Evolutionary conservation across 2,888 invertebrate genomes (phyloP).

Genomic region (Alloscopus bannaensis): DNA sequence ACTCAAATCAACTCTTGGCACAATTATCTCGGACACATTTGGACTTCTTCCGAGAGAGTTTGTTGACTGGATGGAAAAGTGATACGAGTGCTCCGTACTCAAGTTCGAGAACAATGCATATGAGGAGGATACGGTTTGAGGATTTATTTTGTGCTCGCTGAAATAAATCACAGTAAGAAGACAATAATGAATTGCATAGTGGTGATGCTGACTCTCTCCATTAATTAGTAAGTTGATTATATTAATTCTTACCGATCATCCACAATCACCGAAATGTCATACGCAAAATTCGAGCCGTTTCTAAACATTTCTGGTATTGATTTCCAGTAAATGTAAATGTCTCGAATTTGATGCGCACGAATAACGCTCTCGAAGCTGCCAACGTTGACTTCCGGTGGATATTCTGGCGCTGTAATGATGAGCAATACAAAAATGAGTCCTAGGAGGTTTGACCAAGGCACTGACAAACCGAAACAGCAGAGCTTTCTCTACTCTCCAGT

Average conservation of each 20-base stretch:
- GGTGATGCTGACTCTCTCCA: not conserved
- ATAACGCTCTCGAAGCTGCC: conserved; percentile 82
- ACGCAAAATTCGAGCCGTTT: conserved; percentile 86
- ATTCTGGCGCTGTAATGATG: conserved; percentile 79
- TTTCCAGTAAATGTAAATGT: conserved; percentile 87
- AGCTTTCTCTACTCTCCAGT: not conserved
- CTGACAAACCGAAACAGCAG: not conserved
- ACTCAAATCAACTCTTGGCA: conserved; percentile 78
- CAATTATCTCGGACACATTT: conserved; percentile 79
- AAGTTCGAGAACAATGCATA: conserved; percentile 80
- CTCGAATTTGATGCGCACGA: conserved; percentile 75
- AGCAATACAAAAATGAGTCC: conserved; percentile 1
- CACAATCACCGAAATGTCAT: conserved; percentile 77
- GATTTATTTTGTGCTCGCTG: conserved; percentile 50
- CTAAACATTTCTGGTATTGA: conserved; percentile 82
- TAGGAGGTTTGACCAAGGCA: too few relatives aligned
- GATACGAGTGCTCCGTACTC: conserved; percentile 75
- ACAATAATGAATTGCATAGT: not conserved
- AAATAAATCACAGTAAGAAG: conserved; percentile 26
- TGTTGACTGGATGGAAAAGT: conserved; percentile 80
- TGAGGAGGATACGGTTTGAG: conserved; percentile 74
- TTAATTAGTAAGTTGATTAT: too few relatives aligned
- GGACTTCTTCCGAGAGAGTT: conserved; percentile 81
- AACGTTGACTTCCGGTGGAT: conserved; percentile 83
- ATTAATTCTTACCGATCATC: conserved; percentile 75